Evolutionary conservation across 2,113 vertebrate genomes (phyloP).

Genomic region (Calypte anna): DNA sequence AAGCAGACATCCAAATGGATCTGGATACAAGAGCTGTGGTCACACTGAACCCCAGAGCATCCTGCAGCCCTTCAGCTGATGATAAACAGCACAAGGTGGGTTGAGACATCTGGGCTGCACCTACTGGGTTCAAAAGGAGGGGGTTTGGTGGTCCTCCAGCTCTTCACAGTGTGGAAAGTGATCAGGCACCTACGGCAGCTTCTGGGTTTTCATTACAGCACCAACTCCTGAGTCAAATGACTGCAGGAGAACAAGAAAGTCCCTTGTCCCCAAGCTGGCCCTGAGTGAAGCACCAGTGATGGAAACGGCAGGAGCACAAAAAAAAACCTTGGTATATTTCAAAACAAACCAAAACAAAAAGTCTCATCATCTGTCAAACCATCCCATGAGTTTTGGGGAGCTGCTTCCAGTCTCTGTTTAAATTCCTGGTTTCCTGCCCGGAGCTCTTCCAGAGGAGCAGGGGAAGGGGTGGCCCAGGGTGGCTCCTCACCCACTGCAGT

Average conservation of each 20-base stretch:
- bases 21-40: background rate
- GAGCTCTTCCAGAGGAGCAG: background rate
- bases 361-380: background rate
- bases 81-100: fast-evolving
- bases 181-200: background rate
- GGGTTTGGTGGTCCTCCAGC: background rate
- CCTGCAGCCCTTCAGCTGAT: fast-evolving
- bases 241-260: slow-evolving; percentile 51
- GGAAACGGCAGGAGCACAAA: background rate
- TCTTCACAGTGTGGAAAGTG: fast-evolving
- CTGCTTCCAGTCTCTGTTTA: background rate
- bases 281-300: background rate
- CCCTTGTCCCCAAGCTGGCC: background rate
- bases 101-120: background rate
- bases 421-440: background rate
- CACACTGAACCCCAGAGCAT: background rate
- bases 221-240: slow-evolving; percentile 23
- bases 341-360: background rate
- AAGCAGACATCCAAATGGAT: background rate
- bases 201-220: slow-evolving; percentile 27
- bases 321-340: fast-evolving
- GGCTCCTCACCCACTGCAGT: background rate
- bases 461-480: background rate
- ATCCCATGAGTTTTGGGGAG: background rate
- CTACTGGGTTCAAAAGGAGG: background rate